Percentiles rank a stretch among this genome's conserved stretches.
Evolutionary conservation across 2,797 vertebrate genomes (phyloP).

Genomic region (Peromyscus eremicus): DNA sequence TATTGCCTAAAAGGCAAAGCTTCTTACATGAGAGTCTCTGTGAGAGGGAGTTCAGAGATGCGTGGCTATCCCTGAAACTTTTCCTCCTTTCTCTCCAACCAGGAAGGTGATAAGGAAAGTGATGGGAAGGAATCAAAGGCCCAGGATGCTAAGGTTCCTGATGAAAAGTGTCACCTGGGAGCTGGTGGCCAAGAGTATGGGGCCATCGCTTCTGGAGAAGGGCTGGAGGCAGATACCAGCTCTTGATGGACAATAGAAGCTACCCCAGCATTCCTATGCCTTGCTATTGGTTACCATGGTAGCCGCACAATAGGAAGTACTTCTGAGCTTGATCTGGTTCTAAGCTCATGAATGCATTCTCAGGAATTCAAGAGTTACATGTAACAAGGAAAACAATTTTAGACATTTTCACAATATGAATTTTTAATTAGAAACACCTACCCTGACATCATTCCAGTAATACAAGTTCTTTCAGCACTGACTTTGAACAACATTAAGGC

Average conservation of each 20-base stretch:
- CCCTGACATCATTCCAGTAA: neutral
- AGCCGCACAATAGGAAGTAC: neutral
- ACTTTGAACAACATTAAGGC: neutral
- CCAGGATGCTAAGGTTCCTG: neutral
- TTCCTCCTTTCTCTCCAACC: constrained; percentile 55
- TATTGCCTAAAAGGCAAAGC: neutral
- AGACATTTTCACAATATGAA: neutral
- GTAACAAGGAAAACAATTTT: neutral
- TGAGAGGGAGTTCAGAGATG: neutral
- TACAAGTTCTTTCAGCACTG: neutral
- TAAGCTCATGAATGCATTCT: neutral
- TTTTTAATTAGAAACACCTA: neutral
- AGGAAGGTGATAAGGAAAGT: constrained; percentile 76
- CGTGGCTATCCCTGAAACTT: neutral
- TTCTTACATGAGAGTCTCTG: neutral
- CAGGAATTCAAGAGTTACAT: neutral
- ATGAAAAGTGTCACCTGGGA: constrained; percentile 82
- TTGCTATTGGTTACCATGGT: neutral
- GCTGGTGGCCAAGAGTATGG: constrained; percentile 82
- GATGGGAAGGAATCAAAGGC: constrained; percentile 15
- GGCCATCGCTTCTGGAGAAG: constrained; percentile 41
- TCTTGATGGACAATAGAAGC: neutral
- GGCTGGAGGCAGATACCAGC: neutral
- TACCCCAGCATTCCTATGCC: neutral
- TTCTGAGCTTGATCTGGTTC: neutral